Evolutionary conservation across 30 jellyfish, hydroid and myxozoan genomes (phyloP).

Genomic region (Hydractinia echinata): DNA sequence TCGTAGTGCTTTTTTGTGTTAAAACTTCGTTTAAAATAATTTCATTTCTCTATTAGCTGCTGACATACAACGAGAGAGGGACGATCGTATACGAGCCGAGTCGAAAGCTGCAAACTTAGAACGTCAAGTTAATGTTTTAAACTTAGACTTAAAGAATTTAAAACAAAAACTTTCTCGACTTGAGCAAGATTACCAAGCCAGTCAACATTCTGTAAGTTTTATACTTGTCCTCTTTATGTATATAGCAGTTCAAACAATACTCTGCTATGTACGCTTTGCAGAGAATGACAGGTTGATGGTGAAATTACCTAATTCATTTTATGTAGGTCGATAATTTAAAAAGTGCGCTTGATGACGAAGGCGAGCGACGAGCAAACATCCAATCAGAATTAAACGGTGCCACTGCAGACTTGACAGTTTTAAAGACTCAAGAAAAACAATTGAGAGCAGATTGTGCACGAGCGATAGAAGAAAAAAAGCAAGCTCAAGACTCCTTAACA

Average conservation of each 20-base stretch:
- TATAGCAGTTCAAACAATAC: neutral
- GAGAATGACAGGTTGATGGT: neutral
- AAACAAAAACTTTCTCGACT: slow-evolving; percentile 67
- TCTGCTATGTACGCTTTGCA: neutral
- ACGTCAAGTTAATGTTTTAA: slow-evolving; percentile 72
- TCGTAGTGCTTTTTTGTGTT: neutral
- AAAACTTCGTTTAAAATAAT: neutral
- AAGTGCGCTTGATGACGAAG: slow-evolving; percentile 57
- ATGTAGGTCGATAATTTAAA: slow-evolving; percentile 73
- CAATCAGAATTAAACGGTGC: slow-evolving; percentile 61
- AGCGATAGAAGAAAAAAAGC: slow-evolving; percentile 75
- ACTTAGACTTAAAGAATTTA: slow-evolving; percentile 72
- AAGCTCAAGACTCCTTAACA: slow-evolving; percentile 72
- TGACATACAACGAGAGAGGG: slow-evolving; percentile 64
- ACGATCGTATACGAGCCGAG: slow-evolving; percentile 74
- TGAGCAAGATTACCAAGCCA: slow-evolving; percentile 60
- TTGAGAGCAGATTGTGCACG: slow-evolving; percentile 67
- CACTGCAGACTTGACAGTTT: slow-evolving; percentile 53
- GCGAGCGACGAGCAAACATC: slow-evolving; percentile 48
- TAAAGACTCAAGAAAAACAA: slow-evolving; percentile 76
- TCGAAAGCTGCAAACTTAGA: slow-evolving; percentile 94
- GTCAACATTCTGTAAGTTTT: slow-evolving; percentile 58
- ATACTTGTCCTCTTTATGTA: neutral
- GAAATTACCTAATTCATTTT: neutral
- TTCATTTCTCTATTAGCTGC: slow-evolving; percentile 41